Base-by-base conservation (phyloP, 1,140 invertebrate species). In the Orius insidiosus region DNA sequence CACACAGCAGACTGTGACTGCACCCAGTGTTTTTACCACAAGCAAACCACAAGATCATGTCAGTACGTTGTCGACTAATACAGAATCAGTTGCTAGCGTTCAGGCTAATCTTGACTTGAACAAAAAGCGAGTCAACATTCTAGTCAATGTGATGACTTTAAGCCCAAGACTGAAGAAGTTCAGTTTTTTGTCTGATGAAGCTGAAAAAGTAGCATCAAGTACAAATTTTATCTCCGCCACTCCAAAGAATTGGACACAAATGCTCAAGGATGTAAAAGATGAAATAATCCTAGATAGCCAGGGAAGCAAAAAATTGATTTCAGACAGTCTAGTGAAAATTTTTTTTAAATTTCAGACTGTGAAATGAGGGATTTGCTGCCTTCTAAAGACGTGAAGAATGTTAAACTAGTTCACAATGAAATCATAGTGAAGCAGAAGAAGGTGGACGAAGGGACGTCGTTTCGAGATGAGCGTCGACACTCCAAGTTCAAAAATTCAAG, bases 181-280 rank as follows among this genome's bases (percentile, higher is more conserved):
- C 31, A 44, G 16, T 44, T 44, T 33, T 33, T 13, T 32, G 15
- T 14, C 13, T 32, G 11, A 42, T 18, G 31, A 33, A 15, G 34
- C 10, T 10, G 19, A 24, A 24, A 24, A 24, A 24, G 3, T 24
- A 24, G 24, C 24, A 24, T 24, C 24, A 24, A 24, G 24, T 24
- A 24, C 24, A 33, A 13, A 44, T 44, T 32, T 19, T 10, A 15
- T 44, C 42, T 33, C 31, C 42, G 11, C 15, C 19, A 15, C 10
- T 14, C 4, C 31, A 44, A 42, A 19, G 19, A 44, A 44, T 34
- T 44, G 42, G 42, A 15, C 19, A 19, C 42, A 44, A 44, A 32
- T 32, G 13, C 42, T 44, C 2, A 44, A 44, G 34, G 42, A 44
- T 33, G 31, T 33, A 44, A 30, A 33, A 14, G 31, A 44, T 14